Evolutionary conservation across 2,797 vertebrate species (phyloP), one percentile per base, ranked within the genome.

Genomic region (Phaenicophaeus curvirostris): DNA sequence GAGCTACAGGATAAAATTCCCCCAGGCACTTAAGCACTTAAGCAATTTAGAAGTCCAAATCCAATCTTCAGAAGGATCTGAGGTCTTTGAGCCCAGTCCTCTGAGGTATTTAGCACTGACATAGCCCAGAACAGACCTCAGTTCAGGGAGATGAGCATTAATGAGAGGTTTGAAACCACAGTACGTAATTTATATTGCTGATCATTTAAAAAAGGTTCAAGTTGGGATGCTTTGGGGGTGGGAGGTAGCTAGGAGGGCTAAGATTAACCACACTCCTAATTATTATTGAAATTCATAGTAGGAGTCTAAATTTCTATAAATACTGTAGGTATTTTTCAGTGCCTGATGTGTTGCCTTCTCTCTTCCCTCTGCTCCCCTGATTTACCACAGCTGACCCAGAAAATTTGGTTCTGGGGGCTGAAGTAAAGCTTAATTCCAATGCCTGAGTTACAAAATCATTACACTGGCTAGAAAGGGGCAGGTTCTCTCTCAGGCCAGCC

Each of bases 11-110:
- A 73, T 63, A 76, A 86, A 95, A 96, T 95, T 95, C 87, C 96
- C 92, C 74, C 88, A 3, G 95, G 95, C 96, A 23, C 83, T 96
- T 74, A 84, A 94, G 62, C 93, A 94, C 86, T 95, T 96, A 94
- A 96, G 94, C 80, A 96, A 96, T 96, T 96, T 95, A 94, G 85
- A 93, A 95, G 92, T 85, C 95, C 92, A 92, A 90, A 81, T 96
- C 76, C 92, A 95, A 96, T 96, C 94, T 96, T 88, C 7, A 15
- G 69, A 81, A 90, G 87, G 82, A 95, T 96, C 95, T 96, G 92
- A 89, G 93, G 90, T 87, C 87, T 96, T 39, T 75, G 76, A 95
- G 92, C 89, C 73, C 85, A 69, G 76, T 96, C 87, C 92, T 96
- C 89, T 59, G 0, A 95, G 93, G 85, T 89, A 95, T 96, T 95